These are phyloP conservation scores for Pogona vitticeps DNA, from an alignment of 2,113 vertebrate genomes.

Conservation along the genomic window DNA sequence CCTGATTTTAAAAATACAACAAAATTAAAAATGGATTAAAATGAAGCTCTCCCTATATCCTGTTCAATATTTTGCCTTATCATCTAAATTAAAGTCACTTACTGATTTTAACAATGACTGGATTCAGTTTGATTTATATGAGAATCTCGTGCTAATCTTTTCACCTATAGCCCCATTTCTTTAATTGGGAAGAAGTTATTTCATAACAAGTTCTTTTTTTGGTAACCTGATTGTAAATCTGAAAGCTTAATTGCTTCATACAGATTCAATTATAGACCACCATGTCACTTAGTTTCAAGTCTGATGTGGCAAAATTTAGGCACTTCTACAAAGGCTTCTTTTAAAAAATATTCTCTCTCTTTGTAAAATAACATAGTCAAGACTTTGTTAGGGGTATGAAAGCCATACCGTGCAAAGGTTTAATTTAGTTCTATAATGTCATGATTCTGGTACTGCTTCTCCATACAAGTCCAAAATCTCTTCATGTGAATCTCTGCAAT, in stretches of 20 bases:
- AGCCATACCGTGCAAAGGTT: slow-evolving; percentile 84
- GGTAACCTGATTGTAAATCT: slow-evolving; percentile 76
- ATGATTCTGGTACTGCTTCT: slow-evolving; percentile 76
- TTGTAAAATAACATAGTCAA: slow-evolving; percentile 86
- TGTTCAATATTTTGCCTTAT: slow-evolving; percentile 76
- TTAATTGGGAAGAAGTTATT: slow-evolving; percentile 72
- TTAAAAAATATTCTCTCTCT: slow-evolving; percentile 86
- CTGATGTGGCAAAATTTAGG: slow-evolving; percentile 88
- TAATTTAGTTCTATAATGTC: slow-evolving; percentile 74
- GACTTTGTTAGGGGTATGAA: slow-evolving; percentile 83
- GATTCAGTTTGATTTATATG: slow-evolving; percentile 79
- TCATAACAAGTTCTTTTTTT: slow-evolving; percentile 68
- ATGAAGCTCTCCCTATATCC: slow-evolving; percentile 79
- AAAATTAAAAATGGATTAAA: slow-evolving; percentile 79
- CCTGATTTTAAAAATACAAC: slow-evolving; percentile 80
- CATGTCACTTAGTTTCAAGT: slow-evolving; percentile 77
- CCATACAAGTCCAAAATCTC: slow-evolving; percentile 75
- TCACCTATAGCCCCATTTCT: slow-evolving; percentile 72
- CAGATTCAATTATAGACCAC: slow-evolving; percentile 75
- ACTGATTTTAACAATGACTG: slow-evolving; percentile 76
- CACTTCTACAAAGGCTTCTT: slow-evolving; percentile 86
- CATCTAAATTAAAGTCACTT: slow-evolving; percentile 84
- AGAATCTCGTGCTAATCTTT: slow-evolving; percentile 80
- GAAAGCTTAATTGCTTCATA: slow-evolving; percentile 69
- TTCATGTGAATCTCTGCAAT: slow-evolving; percentile 70